Percentiles rank a stretch among this genome's conserved stretches.
These are phyloP conservation scores for Pheosia gnoma DNA, from an alignment of 2,888 invertebrate genomes.

Conservation along the genomic window DNA sequence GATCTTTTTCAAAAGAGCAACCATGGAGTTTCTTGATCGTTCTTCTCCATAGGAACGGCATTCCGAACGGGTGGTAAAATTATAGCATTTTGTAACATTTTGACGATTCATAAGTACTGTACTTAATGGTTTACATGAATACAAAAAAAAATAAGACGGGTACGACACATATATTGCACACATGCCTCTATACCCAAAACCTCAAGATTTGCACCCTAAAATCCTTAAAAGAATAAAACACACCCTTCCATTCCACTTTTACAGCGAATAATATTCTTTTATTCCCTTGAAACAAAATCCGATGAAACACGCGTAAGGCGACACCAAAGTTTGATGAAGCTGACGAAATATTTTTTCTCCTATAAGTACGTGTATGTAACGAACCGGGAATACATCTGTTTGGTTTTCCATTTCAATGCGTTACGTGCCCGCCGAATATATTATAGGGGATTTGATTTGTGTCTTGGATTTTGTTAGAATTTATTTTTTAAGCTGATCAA, in stretches of 20 bases:
- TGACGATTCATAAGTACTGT: too few species aligned
- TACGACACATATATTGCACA: too few species aligned
- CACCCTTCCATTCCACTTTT: slow-evolving; percentile 5
- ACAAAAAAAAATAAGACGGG: too few species aligned
- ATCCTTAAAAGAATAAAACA: slow-evolving; percentile 9
- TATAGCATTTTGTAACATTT: too few species aligned
- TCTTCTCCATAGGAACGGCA: too few species aligned
- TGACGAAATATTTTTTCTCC: slow-evolving; percentile 9
- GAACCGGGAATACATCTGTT: slow-evolving; percentile 16
- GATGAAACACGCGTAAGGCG: slow-evolving; percentile 6
- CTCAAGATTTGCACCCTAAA: neutral
- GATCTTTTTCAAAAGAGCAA: too few species aligned
- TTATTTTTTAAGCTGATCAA: neutral
- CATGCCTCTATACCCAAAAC: neutral
- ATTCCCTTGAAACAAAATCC: slow-evolving; percentile 8
- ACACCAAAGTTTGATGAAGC: slow-evolving; percentile 9
- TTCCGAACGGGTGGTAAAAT: too few species aligned
- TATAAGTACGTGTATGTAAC: slow-evolving; percentile 7
- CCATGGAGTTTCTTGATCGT: too few species aligned
- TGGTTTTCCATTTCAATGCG: slow-evolving; percentile 12
- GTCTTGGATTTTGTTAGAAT: neutral
- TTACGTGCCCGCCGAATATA: slow-evolving; percentile 4
- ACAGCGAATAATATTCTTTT: slow-evolving; percentile 13
- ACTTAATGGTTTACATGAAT: too few species aligned
- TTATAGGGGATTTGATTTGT: slow-evolving; percentile 2